phyloP scores from a whole-genome alignment of 2,113 vertebrate species.

The Monopterus albus region DNA sequence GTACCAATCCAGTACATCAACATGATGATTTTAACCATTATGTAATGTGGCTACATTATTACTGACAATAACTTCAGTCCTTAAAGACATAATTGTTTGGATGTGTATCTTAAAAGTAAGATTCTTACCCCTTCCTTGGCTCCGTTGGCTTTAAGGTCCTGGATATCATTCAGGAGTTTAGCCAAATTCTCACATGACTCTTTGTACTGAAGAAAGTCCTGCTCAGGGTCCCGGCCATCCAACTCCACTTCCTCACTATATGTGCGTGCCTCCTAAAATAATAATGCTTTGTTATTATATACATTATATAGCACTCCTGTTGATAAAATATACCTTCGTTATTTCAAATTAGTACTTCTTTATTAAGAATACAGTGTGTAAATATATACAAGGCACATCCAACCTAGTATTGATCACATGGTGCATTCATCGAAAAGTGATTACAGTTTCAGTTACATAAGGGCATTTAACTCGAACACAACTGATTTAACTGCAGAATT shows the following conservation, averaged over 20 bases:
- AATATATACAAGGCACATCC: not conserved
- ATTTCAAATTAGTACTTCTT: not conserved
- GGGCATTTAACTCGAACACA: too few species aligned
- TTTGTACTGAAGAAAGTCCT: conserved; percentile 91
- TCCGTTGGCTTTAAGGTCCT: conserved; percentile 92
- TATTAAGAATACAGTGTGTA: not conserved
- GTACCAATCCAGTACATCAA: not conserved
- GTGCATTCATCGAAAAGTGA: too few species aligned
- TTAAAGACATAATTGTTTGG: not conserved
- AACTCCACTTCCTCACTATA: conserved; percentile 95
- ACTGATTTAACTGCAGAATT: too few species aligned
- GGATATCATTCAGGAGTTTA: conserved; percentile 94
- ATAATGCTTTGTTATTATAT: too few species aligned
- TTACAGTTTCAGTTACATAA: too few species aligned
- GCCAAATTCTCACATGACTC: conserved; percentile 91
- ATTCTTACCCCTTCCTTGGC: conserved; percentile 90
- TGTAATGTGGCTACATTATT: not conserved
- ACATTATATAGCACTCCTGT: too few species aligned
- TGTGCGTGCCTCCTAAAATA: conserved; percentile 86
- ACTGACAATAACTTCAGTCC: not conserved
- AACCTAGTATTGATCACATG: too few species aligned
- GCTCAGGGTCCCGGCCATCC: conserved; percentile 88
- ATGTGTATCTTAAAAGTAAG: not conserved
- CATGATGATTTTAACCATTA: not conserved
- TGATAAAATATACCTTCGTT: not conserved